These are phyloP conservation scores for Phortica okadai DNA, from an alignment of 2,888 invertebrate species.

Conservation along the genomic window DNA sequence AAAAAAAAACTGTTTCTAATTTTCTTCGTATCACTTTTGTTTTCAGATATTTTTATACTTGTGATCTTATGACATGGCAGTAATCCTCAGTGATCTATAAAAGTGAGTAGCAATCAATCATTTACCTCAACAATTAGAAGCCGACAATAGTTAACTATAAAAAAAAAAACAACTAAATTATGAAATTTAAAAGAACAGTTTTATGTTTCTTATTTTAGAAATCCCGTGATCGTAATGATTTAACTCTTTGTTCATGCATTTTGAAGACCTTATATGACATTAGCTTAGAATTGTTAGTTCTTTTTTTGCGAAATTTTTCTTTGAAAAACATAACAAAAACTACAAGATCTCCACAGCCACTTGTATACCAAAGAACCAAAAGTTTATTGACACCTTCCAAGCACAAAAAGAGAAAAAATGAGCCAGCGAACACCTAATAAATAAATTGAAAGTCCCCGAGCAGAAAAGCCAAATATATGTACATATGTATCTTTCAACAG, in stretches of 20 bases:
- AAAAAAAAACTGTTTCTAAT: background rate
- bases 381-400: slow-evolving; percentile 39
- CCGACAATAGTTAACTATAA: too few species aligned
- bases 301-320: background rate
- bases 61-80: background rate
- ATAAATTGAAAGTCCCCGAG: slow-evolving; percentile 24
- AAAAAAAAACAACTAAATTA: too few species aligned
- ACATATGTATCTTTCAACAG: background rate
- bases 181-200: too few species aligned
- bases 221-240: too few species aligned
- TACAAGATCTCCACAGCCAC: background rate
- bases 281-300: too few species aligned
- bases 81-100: background rate
- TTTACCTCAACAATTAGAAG: too few species aligned
- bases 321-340: too few species aligned
- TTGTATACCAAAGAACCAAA: background rate
- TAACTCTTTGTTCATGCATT: too few species aligned
- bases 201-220: too few species aligned
- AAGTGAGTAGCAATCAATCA: too few species aligned
- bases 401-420: background rate
- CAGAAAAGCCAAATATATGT: background rate
- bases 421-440: background rate
- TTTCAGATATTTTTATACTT: background rate
- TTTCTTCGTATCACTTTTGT: background rate
- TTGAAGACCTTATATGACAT: too few species aligned